Conservation (phyloP, 2,888 invertebrate species). For the Lomographa bimaculata region DNA sequence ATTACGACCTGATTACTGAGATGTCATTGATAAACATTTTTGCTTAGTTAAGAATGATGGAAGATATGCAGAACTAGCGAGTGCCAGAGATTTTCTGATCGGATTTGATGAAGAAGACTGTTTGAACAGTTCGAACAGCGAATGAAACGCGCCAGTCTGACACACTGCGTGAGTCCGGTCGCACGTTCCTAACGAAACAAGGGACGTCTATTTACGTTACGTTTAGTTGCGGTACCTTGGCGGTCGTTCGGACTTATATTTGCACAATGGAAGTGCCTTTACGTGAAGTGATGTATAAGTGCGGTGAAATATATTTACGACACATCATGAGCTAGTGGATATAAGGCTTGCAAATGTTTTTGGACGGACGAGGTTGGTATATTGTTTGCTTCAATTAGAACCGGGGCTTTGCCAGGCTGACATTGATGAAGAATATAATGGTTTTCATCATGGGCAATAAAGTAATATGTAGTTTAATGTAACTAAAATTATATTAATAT, state of each 20-base stretch:
- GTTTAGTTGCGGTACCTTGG: constrained; percentile 33
- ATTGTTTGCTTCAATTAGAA: constrained; percentile 10
- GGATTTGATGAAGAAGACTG: constrained; percentile 57
- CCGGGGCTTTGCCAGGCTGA: constrained; percentile 1
- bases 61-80: constrained; percentile 3
- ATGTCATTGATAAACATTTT: too few species aligned
- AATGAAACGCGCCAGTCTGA: constrained; percentile 56
- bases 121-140: constrained; percentile 46
- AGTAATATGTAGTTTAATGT: too few species aligned
- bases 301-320: constrained; percentile 59
- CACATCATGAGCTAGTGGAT: constrained; percentile 62
- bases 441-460: too few species aligned
- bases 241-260: constrained; percentile 56
- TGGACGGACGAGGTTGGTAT: constrained; percentile 75
- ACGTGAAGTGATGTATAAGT: constrained; percentile 69
- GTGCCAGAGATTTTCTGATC: constrained; percentile 41
- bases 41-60: too few species aligned
- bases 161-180: constrained; percentile 57
- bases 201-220: constrained; percentile 59
- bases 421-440: constrained; percentile 8
- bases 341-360: constrained; percentile 62
- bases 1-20: too few species aligned
- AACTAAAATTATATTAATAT: too few species aligned
- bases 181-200: constrained; percentile 60
- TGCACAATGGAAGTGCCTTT: constrained; percentile 58